Conservation (phyloP, 2,797 vertebrate species). For the Cyprinella venusta region DNA sequence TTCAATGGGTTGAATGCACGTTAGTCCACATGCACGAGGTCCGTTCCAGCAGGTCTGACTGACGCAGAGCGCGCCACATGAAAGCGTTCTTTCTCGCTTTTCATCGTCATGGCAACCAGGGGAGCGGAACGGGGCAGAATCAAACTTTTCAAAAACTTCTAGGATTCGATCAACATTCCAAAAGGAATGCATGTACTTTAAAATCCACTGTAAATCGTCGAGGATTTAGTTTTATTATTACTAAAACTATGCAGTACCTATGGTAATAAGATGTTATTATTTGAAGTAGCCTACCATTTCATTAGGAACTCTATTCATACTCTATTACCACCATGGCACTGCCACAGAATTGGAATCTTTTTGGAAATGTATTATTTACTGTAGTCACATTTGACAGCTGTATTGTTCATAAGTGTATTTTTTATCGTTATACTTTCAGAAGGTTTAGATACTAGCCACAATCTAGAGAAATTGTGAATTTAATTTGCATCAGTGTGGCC, state of each 20-base stretch:
- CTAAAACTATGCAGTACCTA: not conserved
- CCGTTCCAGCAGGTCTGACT: constrained; percentile 60
- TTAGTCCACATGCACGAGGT: constrained; percentile 19
- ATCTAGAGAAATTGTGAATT: not conserved
- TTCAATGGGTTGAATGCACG: not conserved
- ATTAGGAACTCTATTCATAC: not conserved
- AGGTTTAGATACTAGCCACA: not conserved
- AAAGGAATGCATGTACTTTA: not conserved
- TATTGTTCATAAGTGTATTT: not conserved
- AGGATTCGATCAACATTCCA: not conserved
- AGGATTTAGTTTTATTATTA: not conserved
- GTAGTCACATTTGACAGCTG: not conserved
- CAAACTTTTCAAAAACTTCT: constrained; percentile 60
- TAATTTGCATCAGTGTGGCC: not conserved
- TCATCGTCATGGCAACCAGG: constrained; percentile 82
- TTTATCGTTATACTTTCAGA: not conserved
- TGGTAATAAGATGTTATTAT: not conserved
- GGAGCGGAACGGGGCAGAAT: constrained; percentile 76
- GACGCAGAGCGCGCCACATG: constrained; percentile 78
- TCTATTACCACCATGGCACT: not conserved
- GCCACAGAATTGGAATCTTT: not conserved
- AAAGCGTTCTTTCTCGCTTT: constrained; percentile 83
- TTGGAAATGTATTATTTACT: not conserved
- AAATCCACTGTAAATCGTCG: not conserved
- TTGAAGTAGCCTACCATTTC: not conserved